Percentiles rank a stretch among this genome's conserved stretches.
Evolutionary conservation across 2,797 vertebrate genomes (phyloP).

Genomic region (Crocidura indochinensis): DNA sequence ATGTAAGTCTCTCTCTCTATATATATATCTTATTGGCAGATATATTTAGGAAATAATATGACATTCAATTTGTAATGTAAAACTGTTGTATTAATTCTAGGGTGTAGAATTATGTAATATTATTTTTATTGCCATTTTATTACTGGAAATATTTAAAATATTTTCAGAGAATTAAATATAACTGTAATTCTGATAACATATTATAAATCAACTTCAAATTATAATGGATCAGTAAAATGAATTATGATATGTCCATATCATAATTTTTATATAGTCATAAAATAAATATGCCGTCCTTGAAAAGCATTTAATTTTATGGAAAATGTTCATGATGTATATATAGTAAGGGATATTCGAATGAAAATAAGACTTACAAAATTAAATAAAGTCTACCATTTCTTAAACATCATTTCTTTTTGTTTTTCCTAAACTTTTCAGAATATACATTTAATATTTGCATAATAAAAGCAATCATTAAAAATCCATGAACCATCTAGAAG

Average conservation of each 20-base stretch:
- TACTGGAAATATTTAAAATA: not conserved
- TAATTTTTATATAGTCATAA: conserved; percentile 1
- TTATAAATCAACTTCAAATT: not conserved
- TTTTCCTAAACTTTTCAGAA: conserved; percentile 9
- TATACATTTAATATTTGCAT: not conserved
- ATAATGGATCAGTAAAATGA: conserved; percentile 20
- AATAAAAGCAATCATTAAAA: conserved; percentile 14
- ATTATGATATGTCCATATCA: conserved; percentile 3
- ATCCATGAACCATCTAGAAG: not conserved
- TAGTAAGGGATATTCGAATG: not conserved
- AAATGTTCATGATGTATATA: not conserved
- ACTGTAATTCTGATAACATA: conserved; percentile 21
- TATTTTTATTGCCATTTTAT: too few species aligned
- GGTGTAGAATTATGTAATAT: too few species aligned
- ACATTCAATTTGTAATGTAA: not conserved
- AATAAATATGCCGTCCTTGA: not conserved
- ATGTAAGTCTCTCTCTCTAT: too few species aligned
- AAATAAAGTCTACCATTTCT: not conserved
- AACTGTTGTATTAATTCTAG: not conserved
- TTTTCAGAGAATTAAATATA: not conserved
- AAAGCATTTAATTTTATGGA: conserved; percentile 17
- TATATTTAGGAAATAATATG: not conserved
- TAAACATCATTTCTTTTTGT: not conserved
- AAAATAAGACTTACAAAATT: not conserved
- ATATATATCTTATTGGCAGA: not conserved